Evolutionary conservation across 2,888 invertebrate species (phyloP).

Genomic region (Rhaphigaster nebulosa): DNA sequence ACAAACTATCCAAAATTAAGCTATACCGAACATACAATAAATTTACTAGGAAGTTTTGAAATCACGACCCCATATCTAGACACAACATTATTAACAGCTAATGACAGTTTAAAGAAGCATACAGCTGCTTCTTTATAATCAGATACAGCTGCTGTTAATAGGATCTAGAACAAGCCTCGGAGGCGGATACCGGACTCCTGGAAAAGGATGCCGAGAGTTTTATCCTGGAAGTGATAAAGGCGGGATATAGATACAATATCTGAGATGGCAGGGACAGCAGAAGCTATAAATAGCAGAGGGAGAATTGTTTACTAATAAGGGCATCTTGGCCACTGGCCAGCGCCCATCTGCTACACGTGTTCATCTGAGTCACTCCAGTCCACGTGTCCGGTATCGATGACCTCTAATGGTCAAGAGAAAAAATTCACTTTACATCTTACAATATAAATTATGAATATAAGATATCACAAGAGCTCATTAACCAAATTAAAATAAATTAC

Average conservation of each 20-base stretch:
- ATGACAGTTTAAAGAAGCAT: too few species aligned
- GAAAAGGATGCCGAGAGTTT: neutral
- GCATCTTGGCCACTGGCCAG: neutral
- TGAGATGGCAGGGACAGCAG: neutral
- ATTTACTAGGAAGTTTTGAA: too few species aligned
- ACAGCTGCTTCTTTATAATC: too few species aligned
- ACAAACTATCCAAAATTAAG: too few species aligned
- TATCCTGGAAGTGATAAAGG: neutral
- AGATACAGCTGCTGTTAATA: too few species aligned
- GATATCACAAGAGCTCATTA: neutral
- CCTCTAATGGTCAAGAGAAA: neutral
- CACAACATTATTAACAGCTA: too few species aligned
- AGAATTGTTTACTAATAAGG: slow-evolving; percentile 39
- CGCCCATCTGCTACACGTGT: slow-evolving; percentile 4
- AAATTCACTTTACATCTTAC: neutral
- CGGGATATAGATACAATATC: neutral
- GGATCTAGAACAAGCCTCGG: too few species aligned
- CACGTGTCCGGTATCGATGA: neutral
- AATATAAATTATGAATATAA: neutral
- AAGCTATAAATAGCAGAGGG: neutral
- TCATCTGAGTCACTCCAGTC: neutral
- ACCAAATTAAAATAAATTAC: too few species aligned
- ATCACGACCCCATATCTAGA: too few species aligned
- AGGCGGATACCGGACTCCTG: neutral
- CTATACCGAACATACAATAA: too few species aligned